Conservation (phyloP, 2,797 vertebrate genomes). For the Bovichtus diacanthus region DNA sequence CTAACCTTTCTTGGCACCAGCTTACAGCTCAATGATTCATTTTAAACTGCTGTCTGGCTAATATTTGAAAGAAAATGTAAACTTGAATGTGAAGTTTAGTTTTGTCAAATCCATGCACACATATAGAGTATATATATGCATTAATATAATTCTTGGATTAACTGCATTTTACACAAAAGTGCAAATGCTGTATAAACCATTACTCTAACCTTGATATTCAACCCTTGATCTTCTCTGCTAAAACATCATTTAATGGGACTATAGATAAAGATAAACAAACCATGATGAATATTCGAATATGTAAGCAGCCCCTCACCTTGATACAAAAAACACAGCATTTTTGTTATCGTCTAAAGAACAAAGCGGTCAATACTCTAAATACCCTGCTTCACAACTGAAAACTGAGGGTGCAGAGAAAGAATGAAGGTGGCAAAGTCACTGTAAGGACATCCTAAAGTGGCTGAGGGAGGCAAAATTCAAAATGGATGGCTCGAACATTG, state of each 20-base stretch:
- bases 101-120: background rate
- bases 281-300: slow-evolving; percentile 45
- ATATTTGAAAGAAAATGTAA: slow-evolving; percentile 3
- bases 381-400: slow-evolving; percentile 31
- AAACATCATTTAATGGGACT: slow-evolving; percentile 22
- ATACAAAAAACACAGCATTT: slow-evolving; percentile 46
- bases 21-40: slow-evolving; percentile 20
- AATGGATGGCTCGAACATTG: slow-evolving; percentile 62
- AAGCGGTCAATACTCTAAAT: slow-evolving; percentile 63
- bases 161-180: background rate
- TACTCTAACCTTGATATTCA: slow-evolving; percentile 8
- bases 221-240: slow-evolving; percentile 13
- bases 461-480: slow-evolving; percentile 68
- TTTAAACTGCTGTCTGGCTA: slow-evolving; percentile 16
- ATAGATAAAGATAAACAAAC: slow-evolving; percentile 23
- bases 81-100: background rate
- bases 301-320: slow-evolving; percentile 44
- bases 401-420: slow-evolving; percentile 26
- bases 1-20: slow-evolving; percentile 28
- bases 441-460: slow-evolving; percentile 61
- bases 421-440: slow-evolving; percentile 53
- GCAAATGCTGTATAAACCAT: background rate
- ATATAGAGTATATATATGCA: background rate
- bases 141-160: background rate
- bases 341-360: slow-evolving; percentile 44